These are phyloP conservation scores for Epinotia brunnichana DNA, from an alignment of 2,888 invertebrate genomes.

Conservation along the genomic window DNA sequence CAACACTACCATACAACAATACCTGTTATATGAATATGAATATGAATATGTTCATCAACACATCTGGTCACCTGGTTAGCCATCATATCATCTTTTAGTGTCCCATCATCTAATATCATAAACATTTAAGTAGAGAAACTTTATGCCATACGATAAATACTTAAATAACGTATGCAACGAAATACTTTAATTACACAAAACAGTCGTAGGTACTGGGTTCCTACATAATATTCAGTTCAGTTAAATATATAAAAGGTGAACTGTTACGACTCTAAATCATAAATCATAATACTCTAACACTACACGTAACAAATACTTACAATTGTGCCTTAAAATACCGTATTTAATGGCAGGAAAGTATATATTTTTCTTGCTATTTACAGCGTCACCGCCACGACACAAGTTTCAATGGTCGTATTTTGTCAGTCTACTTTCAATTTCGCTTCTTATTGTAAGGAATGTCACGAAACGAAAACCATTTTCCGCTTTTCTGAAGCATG, in stretches of 20 bases:
- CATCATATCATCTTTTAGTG: too few relatives aligned
- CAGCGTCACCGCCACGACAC: background rate
- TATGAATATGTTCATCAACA: too few relatives aligned
- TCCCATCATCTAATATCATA: too few relatives aligned
- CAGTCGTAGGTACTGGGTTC: background rate
- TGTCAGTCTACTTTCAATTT: slow-evolving; percentile 39
- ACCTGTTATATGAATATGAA: too few relatives aligned
- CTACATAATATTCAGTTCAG: background rate
- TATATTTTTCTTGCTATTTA: slow-evolving; percentile 4
- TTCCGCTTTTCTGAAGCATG: slow-evolving; percentile 44
- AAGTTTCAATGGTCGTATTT: slow-evolving; percentile 27
- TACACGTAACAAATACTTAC: background rate
- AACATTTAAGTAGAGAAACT: too few relatives aligned
- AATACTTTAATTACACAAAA: too few relatives aligned
- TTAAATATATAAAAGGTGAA: background rate
- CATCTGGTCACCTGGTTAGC: too few relatives aligned
- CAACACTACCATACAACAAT: too few relatives aligned
- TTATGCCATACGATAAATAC: too few relatives aligned
- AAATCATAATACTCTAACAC: background rate
- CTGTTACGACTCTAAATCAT: slow-evolving; percentile 4
- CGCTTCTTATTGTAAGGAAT: slow-evolving; percentile 28
- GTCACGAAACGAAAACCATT: slow-evolving; percentile 43
- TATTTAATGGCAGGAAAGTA: slow-evolving; percentile 13
- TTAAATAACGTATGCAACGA: too few relatives aligned
- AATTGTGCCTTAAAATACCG: slow-evolving; percentile 20